These are phyloP conservation scores for Gymnocheta viridis DNA, from an alignment of 2,888 invertebrate species.

Conservation along the genomic window DNA sequence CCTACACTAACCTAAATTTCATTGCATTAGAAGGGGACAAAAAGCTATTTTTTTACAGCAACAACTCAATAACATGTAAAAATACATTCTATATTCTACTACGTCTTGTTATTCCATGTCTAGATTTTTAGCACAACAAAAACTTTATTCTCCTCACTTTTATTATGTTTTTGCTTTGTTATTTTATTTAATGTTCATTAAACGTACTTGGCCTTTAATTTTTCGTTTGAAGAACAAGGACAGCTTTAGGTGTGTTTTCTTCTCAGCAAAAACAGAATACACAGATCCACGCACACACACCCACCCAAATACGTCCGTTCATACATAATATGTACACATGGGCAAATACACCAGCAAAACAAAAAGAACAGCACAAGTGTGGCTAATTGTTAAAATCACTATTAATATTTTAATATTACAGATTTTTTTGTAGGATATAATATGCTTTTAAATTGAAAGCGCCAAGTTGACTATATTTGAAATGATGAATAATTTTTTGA, in stretches of 20 bases:
- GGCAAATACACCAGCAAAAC: not conserved
- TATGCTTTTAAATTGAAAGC: not conserved
- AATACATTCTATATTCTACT: constrained; percentile 40
- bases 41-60: constrained; percentile 62
- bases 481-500: not conserved
- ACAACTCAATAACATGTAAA: not conserved
- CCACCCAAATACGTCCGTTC: too few species aligned
- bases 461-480: not conserved
- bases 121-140: constrained; percentile 38
- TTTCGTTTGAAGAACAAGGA: constrained; percentile 81
- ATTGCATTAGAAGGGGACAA: constrained; percentile 66
- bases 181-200: constrained; percentile 39
- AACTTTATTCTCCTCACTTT: constrained; percentile 1
- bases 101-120: constrained; percentile 21
- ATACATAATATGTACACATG: too few species aligned
- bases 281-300: not conserved
- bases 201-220: constrained; percentile 80
- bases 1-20: constrained; percentile 53
- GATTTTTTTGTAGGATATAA: not conserved
- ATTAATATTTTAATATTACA: not conserved
- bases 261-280: not conserved
- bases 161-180: not conserved
- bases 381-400: not conserved
- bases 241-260: constrained; percentile 73
- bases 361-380: constrained; percentile 17